phyloP scores from a whole-genome alignment of 1,140 invertebrate genomes.

The Drosophila jambulina region DNA sequence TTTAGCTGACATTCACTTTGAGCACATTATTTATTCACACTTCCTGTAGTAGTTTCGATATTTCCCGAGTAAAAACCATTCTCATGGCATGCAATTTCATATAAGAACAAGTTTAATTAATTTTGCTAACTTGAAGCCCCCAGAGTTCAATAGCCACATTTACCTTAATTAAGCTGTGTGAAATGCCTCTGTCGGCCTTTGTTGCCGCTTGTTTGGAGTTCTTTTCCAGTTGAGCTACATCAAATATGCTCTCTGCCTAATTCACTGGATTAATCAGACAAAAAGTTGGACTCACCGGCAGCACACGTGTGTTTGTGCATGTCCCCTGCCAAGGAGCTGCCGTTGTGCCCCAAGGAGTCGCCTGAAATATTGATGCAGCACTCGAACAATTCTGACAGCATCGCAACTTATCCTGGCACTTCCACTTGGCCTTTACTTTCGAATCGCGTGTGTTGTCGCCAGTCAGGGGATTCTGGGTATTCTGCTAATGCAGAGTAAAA shows the following conservation, averaged over 20 bases:
- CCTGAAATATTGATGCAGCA: constrained; percentile 45
- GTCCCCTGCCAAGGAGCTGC: neutral
- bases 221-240: constrained; percentile 22
- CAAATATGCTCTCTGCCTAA: constrained; percentile 28
- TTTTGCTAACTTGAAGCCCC: neutral
- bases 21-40: neutral
- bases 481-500: constrained; percentile 44
- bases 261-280: constrained; percentile 43
- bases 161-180: constrained; percentile 31
- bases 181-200: constrained; percentile 15
- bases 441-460: constrained; percentile 28
- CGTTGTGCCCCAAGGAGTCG: constrained; percentile 1
- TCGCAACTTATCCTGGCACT: constrained; percentile 37
- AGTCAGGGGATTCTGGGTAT: constrained; percentile 11
- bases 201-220: neutral
- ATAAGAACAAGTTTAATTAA: neutral
- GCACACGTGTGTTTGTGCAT: constrained; percentile 10
- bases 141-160: constrained; percentile 18
- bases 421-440: constrained; percentile 11
- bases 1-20: neutral
- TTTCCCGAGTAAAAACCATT: neutral
- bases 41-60: no score
- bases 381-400: constrained; percentile 44
- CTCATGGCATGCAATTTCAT: neutral
- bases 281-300: constrained; percentile 40